Percentiles rank a stretch among this genome's conserved stretches.
These are phyloP conservation scores for Procavia capensis DNA, from an alignment of 2,113 vertebrate species.

Conservation along the genomic window DNA sequence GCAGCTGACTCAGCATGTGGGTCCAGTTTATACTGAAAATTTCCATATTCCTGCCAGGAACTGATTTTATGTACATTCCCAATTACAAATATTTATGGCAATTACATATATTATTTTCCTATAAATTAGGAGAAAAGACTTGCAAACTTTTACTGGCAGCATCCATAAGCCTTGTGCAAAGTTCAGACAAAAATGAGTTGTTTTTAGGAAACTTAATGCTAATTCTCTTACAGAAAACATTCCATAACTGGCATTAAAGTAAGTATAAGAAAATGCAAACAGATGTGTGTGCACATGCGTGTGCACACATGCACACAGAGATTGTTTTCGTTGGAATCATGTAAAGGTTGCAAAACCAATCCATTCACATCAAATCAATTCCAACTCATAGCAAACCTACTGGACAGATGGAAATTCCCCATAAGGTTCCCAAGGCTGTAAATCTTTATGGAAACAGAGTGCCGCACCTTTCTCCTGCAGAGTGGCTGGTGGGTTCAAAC, in stretches of 20 bases:
- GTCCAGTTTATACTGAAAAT: slow-evolving; percentile 55
- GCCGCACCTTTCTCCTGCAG: neutral
- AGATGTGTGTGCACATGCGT: too few relatives aligned
- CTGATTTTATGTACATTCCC: neutral
- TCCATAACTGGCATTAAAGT: neutral
- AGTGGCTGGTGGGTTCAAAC: neutral
- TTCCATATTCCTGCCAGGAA: slow-evolving; percentile 57
- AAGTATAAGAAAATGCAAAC: neutral
- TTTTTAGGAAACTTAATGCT: neutral
- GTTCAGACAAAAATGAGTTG: neutral
- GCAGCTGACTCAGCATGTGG: neutral
- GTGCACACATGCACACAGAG: neutral
- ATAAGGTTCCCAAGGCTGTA: neutral
- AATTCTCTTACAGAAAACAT: neutral
- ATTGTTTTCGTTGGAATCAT: neutral
- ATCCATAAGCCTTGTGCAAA: neutral
- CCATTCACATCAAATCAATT: neutral
- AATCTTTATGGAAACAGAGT: neutral
- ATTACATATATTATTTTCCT: neutral
- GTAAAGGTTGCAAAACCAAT: neutral
- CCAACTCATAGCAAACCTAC: neutral
- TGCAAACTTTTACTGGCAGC: neutral
- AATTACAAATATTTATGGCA: neutral
- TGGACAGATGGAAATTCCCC: neutral
- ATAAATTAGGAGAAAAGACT: neutral